Percentiles rank a stretch among this genome's conserved stretches.
Conservation (phyloP, 2,888 invertebrate genomes). For the Philonicus albiceps region DNA sequence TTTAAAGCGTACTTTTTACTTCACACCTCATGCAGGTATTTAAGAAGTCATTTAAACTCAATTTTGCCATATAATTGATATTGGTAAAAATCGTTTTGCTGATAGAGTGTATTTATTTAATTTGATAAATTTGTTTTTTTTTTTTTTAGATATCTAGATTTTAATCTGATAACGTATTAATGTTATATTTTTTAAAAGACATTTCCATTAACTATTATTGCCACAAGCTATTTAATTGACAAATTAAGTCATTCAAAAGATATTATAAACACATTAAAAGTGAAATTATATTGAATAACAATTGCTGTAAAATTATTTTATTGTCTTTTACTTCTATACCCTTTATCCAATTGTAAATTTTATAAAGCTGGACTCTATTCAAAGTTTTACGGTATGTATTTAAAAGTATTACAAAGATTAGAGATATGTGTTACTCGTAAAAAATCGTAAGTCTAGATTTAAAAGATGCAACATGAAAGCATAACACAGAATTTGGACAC, state of each 20-base stretch:
- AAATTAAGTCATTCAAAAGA: background rate
- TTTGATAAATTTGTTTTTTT: background rate
- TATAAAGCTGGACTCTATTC: too few relatives aligned
- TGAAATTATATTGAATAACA: slow-evolving; percentile 8
- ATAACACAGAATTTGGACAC: too few relatives aligned
- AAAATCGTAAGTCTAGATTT: too few relatives aligned
- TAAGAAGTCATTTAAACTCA: background rate
- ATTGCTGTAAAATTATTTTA: background rate
- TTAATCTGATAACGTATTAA: background rate
- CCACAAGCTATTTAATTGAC: background rate
- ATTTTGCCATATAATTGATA: background rate
- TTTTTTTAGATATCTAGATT: background rate
- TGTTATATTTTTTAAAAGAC: background rate
- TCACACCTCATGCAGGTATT: background rate
- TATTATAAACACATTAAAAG: slow-evolving; percentile 18
- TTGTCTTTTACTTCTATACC: background rate
- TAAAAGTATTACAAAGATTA: too few relatives aligned
- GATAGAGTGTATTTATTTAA: background rate
- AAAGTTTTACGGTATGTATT: too few relatives aligned
- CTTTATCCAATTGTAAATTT: background rate
- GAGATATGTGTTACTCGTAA: too few relatives aligned
- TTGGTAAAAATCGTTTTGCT: background rate
- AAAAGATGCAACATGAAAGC: too few relatives aligned
- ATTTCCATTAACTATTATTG: background rate
- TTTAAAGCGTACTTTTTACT: background rate